A percentile compares a stretch with the other conserved stretches of the same genome.
phyloP scores from a whole-genome alignment of 2,113 vertebrate genomes.

The Trachemys scripta region DNA sequence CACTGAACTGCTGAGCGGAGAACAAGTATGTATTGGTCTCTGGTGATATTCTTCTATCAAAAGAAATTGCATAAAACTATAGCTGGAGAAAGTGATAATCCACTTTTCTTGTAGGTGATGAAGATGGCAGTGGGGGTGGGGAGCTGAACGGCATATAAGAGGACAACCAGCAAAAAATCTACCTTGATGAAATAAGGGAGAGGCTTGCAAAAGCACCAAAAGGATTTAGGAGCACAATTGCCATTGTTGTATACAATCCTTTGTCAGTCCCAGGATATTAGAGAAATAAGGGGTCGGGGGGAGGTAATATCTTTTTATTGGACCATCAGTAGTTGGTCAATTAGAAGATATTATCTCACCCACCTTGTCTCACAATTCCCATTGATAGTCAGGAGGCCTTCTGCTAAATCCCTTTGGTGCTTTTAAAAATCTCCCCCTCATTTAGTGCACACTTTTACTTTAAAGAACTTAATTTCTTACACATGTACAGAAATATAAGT shows the following conservation, averaged over 20 bases:
- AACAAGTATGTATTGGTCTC: neutral
- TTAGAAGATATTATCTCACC: neutral
- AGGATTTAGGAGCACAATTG: neutral
- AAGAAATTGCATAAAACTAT: neutral
- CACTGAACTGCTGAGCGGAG: fast-evolving
- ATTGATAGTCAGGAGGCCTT: neutral
- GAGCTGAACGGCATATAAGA: neutral
- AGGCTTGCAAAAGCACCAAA: neutral
- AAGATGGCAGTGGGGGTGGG: neutral
- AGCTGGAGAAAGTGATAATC: neutral
- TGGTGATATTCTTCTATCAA: neutral
- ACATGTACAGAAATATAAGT: neutral
- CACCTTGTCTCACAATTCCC: neutral
- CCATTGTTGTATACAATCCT: neutral
- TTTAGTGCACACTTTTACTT: neutral
- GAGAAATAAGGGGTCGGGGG: neutral
- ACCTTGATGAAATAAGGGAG: neutral
- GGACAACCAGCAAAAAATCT: neutral
- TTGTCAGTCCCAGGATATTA: neutral
- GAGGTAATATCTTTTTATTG: neutral
- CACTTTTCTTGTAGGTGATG: neutral
- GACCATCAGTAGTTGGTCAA: neutral
- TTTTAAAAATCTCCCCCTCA: neutral
- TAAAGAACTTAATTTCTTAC: neutral
- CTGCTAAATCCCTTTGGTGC: neutral